Conservation (phyloP, 2,113 vertebrate genomes). For the Pituophis catenifer region DNA sequence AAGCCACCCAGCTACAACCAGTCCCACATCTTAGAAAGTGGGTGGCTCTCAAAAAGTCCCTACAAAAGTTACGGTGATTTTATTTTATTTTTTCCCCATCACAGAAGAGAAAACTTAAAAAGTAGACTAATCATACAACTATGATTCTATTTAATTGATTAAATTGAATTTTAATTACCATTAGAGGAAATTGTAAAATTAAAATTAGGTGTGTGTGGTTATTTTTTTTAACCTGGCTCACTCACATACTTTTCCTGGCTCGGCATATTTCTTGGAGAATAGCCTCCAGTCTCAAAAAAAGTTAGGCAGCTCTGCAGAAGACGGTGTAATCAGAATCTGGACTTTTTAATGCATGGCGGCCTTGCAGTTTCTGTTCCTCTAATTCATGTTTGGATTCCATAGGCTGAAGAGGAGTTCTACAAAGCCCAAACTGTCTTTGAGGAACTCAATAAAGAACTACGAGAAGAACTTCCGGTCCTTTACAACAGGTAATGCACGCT, state of each 20-base stretch:
- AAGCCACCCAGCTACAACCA: not conserved
- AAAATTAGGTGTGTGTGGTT: not conserved
- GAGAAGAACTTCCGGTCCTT: constrained; percentile 84
- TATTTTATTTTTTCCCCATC: not conserved
- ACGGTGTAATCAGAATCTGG: not conserved
- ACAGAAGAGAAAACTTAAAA: not conserved
- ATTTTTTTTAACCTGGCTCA: not conserved
- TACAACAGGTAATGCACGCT: constrained; percentile 75
- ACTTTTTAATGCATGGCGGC: not conserved
- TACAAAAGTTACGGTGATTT: not conserved
- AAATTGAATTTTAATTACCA: not conserved
- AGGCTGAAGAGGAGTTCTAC: constrained; percentile 89
- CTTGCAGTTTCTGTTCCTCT: rapidly evolving
- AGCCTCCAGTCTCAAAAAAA: not conserved
- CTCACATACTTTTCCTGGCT: not conserved
- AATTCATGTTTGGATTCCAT: not conserved
- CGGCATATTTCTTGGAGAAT: not conserved
- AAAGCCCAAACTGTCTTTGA: constrained; percentile 82
- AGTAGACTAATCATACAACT: not conserved
- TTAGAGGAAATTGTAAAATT: not conserved
- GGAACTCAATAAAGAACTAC: constrained; percentile 83
- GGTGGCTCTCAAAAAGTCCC: not conserved
- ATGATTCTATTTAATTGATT: not conserved
- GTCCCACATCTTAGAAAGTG: not conserved
- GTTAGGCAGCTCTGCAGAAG: not conserved